Evolutionary conservation across 2,113 vertebrate genomes (phyloP).

Genomic region (Brienomyrus brachyistius): DNA sequence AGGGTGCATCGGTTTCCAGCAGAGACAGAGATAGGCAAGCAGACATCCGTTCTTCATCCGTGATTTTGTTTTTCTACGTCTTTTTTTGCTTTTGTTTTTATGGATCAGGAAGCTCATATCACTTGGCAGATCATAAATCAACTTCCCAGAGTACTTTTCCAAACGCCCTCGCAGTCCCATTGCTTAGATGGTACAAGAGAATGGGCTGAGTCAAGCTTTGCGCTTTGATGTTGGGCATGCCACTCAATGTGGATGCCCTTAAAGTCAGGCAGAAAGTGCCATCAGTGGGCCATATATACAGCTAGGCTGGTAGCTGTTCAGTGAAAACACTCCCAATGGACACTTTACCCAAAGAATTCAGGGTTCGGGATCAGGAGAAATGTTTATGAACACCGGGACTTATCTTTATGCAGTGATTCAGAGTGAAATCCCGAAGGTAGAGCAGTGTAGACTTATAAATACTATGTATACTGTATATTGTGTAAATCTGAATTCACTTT

Average conservation of each 20-base stretch:
- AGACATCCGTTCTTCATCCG: background rate
- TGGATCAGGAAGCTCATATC: constrained; percentile 65
- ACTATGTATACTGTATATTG: background rate
- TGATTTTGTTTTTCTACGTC: background rate
- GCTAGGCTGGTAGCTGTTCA: background rate
- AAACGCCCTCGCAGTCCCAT: constrained; percentile 63
- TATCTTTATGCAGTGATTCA: background rate
- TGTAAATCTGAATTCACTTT: background rate
- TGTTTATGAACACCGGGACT: background rate
- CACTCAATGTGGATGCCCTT: background rate
- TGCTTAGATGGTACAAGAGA: constrained; percentile 44
- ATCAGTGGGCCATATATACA: background rate
- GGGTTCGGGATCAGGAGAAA: background rate
- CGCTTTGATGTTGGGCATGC: background rate
- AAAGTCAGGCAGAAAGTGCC: background rate
- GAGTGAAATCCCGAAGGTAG: background rate
- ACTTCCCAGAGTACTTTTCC: constrained; percentile 49
- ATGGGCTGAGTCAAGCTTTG: background rate
- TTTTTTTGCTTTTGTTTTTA: constrained; percentile 39
- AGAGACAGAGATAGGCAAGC: background rate
- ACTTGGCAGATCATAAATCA: constrained; percentile 77
- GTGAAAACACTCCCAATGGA: background rate
- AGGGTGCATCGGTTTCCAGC: background rate
- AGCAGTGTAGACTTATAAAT: background rate
- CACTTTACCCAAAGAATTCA: background rate